A percentile compares a stretch with the other conserved stretches of the same genome.
phyloP scores from a whole-genome alignment of 2,797 vertebrate species.

The Lacerta agilis region DNA sequence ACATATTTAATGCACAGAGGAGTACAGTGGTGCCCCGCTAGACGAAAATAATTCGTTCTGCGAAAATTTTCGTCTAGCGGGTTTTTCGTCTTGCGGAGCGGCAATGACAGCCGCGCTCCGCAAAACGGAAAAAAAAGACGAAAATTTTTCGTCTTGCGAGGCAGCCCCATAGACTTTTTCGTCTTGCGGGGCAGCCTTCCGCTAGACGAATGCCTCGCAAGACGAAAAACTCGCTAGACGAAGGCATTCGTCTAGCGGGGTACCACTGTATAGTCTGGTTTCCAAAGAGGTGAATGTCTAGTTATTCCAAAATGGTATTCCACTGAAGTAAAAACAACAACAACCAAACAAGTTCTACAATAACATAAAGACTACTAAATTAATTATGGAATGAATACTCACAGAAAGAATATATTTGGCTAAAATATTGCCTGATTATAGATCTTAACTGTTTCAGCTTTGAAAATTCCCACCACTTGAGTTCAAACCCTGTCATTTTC shows the following conservation, averaged over 20 bases:
- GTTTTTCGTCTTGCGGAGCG: too few species aligned
- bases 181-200: too few species aligned
- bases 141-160: too few species aligned
- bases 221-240: too few species aligned
- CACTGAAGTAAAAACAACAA: not conserved
- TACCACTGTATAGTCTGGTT: not conserved
- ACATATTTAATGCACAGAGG: not conserved
- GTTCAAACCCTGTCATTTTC: not conserved
- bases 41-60: too few species aligned
- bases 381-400: not conserved
- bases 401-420: not conserved
- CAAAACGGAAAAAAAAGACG: too few species aligned
- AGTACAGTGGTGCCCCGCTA: too few species aligned
- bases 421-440: not conserved
- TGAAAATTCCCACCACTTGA: not conserved
- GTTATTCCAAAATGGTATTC: not conserved
- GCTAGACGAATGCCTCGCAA: too few species aligned
- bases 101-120: too few species aligned
- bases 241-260: too few species aligned
- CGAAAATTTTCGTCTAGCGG: too few species aligned
- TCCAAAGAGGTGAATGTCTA: not conserved
- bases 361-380: not conserved
- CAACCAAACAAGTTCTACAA: not conserved
- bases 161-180: too few species aligned
- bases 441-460: not conserved